Conservation (phyloP, 2,888 invertebrate genomes). For the Cosmopolites sordidus region DNA sequence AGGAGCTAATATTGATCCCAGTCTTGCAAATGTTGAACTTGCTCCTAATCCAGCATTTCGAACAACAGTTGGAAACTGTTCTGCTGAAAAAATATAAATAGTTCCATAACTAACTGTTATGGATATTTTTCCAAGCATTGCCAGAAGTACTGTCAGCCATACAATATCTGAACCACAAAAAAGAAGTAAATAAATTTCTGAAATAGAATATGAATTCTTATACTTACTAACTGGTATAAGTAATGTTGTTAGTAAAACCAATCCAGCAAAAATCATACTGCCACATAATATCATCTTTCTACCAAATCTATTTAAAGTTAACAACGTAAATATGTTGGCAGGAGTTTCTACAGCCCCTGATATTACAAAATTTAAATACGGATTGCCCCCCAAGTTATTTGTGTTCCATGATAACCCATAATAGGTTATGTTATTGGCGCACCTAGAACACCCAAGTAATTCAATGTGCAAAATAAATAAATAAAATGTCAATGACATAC, state of each 20-base stretch:
- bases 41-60: slow-evolving; percentile 62
- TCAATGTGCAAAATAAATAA: too few relatives aligned
- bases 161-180: slow-evolving; percentile 50
- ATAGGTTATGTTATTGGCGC: slow-evolving; percentile 72
- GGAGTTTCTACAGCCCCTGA: slow-evolving; percentile 75
- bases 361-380: slow-evolving; percentile 68
- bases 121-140: slow-evolving; percentile 68
- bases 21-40: slow-evolving; percentile 58
- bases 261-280: slow-evolving; percentile 63
- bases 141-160: slow-evolving; percentile 57
- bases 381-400: slow-evolving; percentile 66
- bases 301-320: slow-evolving; percentile 67
- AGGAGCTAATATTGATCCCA: slow-evolving; percentile 61
- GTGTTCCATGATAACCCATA: slow-evolving; percentile 76
- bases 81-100: slow-evolving; percentile 68
- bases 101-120: slow-evolving; percentile 72
- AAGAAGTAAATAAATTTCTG: too few relatives aligned
- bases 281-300: slow-evolving; percentile 65
- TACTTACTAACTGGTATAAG: slow-evolving; percentile 54
- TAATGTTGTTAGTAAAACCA: slow-evolving; percentile 55
- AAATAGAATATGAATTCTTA: too few relatives aligned
- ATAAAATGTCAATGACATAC: slow-evolving; percentile 48
- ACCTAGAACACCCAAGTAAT: slow-evolving; percentile 51
- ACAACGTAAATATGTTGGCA: slow-evolving; percentile 61
- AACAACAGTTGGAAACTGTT: slow-evolving; percentile 72